Conservation (phyloP, 1,140 invertebrate species). For the Apis dorsata region DNA sequence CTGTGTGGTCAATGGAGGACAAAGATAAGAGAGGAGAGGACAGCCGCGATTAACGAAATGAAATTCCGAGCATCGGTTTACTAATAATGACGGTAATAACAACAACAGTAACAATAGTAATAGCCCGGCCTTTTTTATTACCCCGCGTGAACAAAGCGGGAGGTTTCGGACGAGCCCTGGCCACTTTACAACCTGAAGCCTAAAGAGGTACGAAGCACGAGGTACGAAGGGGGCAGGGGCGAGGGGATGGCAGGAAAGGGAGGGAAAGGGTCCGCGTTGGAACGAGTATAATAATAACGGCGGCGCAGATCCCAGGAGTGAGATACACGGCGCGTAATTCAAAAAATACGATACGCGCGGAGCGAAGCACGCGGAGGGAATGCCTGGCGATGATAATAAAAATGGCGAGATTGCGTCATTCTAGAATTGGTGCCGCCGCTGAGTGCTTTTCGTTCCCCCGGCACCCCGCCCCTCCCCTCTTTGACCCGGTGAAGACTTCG, state of each 20-base stretch:
- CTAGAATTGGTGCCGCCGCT: neutral
- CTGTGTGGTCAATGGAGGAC: no score
- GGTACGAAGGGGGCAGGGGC: neutral
- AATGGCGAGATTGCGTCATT: slow-evolving; percentile 38
- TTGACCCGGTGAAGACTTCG: neutral
- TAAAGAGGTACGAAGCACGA: slow-evolving; percentile 29
- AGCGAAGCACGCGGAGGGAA: slow-evolving; percentile 13
- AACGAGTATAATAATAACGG: slow-evolving; percentile 56
- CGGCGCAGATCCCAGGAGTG: slow-evolving; percentile 43
- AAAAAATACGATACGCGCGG: slow-evolving; percentile 56
- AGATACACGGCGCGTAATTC: slow-evolving; percentile 52
- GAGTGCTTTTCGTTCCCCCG: neutral
- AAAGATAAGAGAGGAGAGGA: neutral
- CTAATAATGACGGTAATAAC: slow-evolving; percentile 63
- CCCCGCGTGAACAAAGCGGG: slow-evolving; percentile 57
- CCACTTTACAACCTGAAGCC: slow-evolving; percentile 54
- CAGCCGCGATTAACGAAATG: slow-evolving; percentile 22
- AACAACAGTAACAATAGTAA: slow-evolving; percentile 63
- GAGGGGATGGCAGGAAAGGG: neutral
- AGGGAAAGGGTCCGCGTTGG: slow-evolving; percentile 27
- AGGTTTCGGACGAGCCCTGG: slow-evolving; percentile 25
- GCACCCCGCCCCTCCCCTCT: neutral
- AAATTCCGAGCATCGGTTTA: slow-evolving; percentile 46
- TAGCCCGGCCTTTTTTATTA: slow-evolving; percentile 58
- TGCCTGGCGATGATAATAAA: slow-evolving; percentile 20